Conservation (phyloP, 2,113 vertebrate genomes). For the Choloepus hoffmanni region DNA sequence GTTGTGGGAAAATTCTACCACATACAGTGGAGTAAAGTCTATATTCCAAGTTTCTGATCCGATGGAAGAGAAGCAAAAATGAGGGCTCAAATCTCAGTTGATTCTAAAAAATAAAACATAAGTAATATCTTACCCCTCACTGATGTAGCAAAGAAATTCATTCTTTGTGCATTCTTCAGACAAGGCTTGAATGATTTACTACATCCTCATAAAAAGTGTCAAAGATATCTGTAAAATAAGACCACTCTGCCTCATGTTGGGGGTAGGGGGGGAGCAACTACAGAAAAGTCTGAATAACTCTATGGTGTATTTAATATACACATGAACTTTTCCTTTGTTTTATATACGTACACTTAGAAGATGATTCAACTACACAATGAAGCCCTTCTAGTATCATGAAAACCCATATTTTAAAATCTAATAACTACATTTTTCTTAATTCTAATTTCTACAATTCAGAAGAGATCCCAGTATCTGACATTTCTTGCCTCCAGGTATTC, state of each 20-base stretch:
- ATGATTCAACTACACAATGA: background rate
- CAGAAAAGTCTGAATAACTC: background rate
- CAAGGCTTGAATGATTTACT: conserved; percentile 29
- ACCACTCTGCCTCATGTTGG: background rate
- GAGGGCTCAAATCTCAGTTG: background rate
- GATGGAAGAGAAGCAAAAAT: background rate
- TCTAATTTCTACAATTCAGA: conserved; percentile 27
- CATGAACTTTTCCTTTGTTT: background rate
- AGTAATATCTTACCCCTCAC: background rate
- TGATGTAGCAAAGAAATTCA: conserved; percentile 18
- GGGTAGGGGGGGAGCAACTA: background rate
- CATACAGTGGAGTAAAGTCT: background rate
- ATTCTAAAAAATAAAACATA: background rate
- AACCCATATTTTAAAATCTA: background rate
- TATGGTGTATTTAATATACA: background rate
- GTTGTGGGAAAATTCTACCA: background rate
- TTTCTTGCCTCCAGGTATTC: conserved; percentile 12
- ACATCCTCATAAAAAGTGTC: background rate
- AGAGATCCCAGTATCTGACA: background rate
- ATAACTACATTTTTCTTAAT: background rate
- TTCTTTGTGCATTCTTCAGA: conserved; percentile 24
- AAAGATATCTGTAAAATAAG: conserved; percentile 4
- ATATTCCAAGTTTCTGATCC: background rate
- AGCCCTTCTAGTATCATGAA: background rate
- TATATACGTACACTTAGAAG: background rate